These are phyloP conservation scores for Petrolisthes cinctipes DNA, from an alignment of 2,888 invertebrate species.

Conservation along the genomic window DNA sequence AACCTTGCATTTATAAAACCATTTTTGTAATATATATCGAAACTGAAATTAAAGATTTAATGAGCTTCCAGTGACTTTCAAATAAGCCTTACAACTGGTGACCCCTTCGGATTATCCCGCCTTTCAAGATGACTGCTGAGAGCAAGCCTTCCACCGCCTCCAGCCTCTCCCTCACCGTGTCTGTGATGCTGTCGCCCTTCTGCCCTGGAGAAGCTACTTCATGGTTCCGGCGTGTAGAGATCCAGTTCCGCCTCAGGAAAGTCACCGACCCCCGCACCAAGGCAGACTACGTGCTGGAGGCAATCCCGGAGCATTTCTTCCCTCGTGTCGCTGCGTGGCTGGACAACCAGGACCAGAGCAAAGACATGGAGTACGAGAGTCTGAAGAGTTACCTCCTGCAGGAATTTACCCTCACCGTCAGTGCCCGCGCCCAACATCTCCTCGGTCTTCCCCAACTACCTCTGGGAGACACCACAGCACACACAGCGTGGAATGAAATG, in stretches of 20 bases:
- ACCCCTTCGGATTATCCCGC: too few species aligned
- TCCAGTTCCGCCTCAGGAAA: conserved; percentile 25
- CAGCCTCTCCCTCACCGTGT: too few species aligned
- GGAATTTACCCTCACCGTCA: background rate
- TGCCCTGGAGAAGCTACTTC: too few species aligned
- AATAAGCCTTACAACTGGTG: too few species aligned
- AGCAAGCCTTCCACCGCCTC: too few species aligned
- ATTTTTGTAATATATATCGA: too few species aligned
- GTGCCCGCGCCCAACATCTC: conserved; percentile 7
- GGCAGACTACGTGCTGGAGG: background rate
- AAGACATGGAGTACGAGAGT: background rate
- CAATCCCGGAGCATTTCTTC: conserved; percentile 1
- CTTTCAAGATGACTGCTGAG: too few species aligned
- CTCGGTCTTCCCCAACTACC: conserved; percentile 3
- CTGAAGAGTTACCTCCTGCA: conserved; percentile 14
- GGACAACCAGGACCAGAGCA: background rate
- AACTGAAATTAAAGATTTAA: too few species aligned
- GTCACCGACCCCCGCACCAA: conserved; percentile 3
- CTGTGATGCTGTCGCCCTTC: background rate
- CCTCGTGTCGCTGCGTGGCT: conserved; percentile 10
- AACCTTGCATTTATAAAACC: too few species aligned
- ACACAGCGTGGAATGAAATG: conserved; percentile 25
- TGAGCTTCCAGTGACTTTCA: too few species aligned
- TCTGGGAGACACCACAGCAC: conserved; percentile 29
- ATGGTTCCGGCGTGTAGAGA: background rate